Conservation (phyloP, 2,888 invertebrate species). For the Neoitamus cyanurus region DNA sequence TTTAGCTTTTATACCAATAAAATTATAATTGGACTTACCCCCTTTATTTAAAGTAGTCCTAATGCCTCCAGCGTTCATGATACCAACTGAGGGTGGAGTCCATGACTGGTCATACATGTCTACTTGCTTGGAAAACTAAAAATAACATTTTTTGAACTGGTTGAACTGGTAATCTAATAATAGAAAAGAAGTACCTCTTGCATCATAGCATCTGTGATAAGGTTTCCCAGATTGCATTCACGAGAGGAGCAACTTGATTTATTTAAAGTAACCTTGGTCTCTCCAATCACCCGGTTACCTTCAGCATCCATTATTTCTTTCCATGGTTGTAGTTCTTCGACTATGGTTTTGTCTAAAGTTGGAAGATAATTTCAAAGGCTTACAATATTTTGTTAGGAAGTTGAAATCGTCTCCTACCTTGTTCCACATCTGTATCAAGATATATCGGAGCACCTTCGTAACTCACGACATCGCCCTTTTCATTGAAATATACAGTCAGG, state of each 20-base stretch:
- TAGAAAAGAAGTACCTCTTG: conserved; percentile 68
- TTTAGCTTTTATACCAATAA: neutral
- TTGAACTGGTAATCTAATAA: neutral
- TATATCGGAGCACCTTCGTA: conserved; percentile 82
- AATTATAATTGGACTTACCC: conserved; percentile 65
- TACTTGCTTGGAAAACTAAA: conserved; percentile 61
- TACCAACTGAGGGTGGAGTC: conserved; percentile 75
- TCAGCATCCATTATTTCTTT: conserved; percentile 69
- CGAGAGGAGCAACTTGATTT: conserved; percentile 68
- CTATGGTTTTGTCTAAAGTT: conserved; percentile 70
- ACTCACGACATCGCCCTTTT: conserved; percentile 71
- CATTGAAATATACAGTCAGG: conserved; percentile 77
- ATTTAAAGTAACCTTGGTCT: conserved; percentile 70
- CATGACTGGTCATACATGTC: conserved; percentile 68
- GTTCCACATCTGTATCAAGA: conserved; percentile 71
- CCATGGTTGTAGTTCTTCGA: conserved; percentile 73
- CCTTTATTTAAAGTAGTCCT: conserved; percentile 75
- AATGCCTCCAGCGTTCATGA: conserved; percentile 77
- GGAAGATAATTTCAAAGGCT: neutral
- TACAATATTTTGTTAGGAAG: neutral
- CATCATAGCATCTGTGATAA: conserved; percentile 78
- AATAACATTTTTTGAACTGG: neutral
- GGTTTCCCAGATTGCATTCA: conserved; percentile 82
- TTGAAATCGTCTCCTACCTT: conserved; percentile 68
- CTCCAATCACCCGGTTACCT: conserved; percentile 72